Evolutionary conservation across 2,113 vertebrate genomes (phyloP).

Genomic region (Scalopus aquaticus): DNA sequence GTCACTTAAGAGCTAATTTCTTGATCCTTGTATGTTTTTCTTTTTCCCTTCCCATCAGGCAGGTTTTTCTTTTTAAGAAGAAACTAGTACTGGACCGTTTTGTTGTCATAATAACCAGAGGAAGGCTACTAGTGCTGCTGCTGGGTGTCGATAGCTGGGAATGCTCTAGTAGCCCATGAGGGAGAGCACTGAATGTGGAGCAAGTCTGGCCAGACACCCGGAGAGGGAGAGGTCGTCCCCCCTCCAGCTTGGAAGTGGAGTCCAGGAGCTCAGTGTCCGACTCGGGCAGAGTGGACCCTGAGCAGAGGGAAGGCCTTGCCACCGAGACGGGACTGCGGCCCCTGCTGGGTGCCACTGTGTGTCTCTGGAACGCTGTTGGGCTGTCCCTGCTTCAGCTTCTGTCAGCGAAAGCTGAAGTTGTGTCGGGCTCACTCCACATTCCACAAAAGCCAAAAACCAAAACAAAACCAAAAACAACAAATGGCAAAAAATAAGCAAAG

Average conservation of each 20-base stretch:
- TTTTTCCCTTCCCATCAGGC: background rate
- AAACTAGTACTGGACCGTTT: background rate
- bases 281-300: background rate
- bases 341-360: background rate
- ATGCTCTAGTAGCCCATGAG: background rate
- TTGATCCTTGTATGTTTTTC: background rate
- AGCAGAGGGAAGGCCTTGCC: background rate
- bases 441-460: conserved; percentile 27
- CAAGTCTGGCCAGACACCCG: background rate
- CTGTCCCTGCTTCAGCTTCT: conserved; percentile 14
- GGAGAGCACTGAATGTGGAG: background rate
- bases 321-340: background rate
- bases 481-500: conserved; percentile 27
- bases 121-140: background rate
- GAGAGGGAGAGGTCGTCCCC: background rate
- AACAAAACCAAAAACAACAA: background rate
- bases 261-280: background rate
- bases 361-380: background rate
- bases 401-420: background rate
- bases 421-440: background rate
- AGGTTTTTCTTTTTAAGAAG: conserved; percentile 14
- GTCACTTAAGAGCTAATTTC: background rate
- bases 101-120: background rate
- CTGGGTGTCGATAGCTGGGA: background rate
- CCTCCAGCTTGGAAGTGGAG: background rate